These are phyloP conservation scores for Mionectes olivaceus DNA, from an alignment of 2,797 vertebrate genomes.

Conservation along the genomic window DNA sequence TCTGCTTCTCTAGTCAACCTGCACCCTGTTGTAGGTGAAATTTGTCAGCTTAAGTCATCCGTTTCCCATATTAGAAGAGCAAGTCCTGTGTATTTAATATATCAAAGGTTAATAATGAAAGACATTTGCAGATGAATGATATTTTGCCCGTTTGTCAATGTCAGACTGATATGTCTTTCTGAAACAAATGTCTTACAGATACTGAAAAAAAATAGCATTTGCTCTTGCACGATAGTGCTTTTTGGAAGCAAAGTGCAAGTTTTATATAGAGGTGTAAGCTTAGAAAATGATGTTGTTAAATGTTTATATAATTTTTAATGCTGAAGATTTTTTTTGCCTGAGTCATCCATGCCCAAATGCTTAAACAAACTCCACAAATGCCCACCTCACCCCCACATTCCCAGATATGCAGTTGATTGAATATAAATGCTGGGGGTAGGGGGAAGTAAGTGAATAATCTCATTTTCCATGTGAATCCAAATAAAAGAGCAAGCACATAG, in stretches of 20 bases:
- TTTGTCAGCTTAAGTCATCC: not conserved
- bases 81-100: not conserved
- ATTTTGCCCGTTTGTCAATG: not conserved
- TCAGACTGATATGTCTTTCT: not conserved
- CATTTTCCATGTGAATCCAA: not conserved
- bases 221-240: not conserved
- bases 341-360: not conserved
- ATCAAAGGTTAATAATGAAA: not conserved
- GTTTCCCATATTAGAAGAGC: not conserved
- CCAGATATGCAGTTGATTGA: not conserved
- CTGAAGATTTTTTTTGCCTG: not conserved
- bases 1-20: not conserved
- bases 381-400: rapidly evolving
- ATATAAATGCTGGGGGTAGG: rapidly evolving
- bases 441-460: not conserved
- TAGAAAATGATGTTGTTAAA: not conserved
- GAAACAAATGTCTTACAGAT: not conserved
- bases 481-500: not conserved
- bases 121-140: not conserved
- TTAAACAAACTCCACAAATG: not conserved
- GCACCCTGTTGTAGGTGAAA: not conserved
- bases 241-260: not conserved
- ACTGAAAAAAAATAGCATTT: not conserved
- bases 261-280: not conserved
- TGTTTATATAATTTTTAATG: not conserved